phyloP scores from a whole-genome alignment of 1,140 invertebrate species.

The Leptestheria dahalacensis region DNA sequence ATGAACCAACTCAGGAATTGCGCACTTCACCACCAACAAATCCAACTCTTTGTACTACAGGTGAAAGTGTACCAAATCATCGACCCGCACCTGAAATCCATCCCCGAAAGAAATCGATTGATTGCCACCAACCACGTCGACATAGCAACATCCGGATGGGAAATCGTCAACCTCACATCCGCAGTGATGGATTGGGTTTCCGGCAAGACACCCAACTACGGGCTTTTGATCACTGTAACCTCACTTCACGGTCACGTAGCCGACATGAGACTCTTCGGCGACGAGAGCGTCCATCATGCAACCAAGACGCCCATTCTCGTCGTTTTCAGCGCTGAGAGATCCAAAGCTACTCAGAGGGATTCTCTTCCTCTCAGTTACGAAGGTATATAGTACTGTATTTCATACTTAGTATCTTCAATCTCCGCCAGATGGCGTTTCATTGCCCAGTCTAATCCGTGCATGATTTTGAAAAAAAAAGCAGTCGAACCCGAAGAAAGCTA shows the following conservation, averaged over 20 bases:
- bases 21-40: too few relatives aligned
- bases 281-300: background rate
- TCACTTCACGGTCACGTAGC: background rate
- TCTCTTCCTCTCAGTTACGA: background rate
- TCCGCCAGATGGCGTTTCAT: background rate
- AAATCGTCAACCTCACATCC: slow-evolving; percentile 35
- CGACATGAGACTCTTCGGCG: background rate
- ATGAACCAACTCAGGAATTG: too few relatives aligned
- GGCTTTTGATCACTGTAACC: background rate
- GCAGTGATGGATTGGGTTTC: background rate
- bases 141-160: slow-evolving; percentile 38
- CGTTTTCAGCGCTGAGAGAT: background rate
- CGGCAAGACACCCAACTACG: background rate
- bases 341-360: background rate
- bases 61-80: slow-evolving; percentile 40
- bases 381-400: background rate
- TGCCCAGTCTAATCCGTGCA: background rate
- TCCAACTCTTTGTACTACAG: too few relatives aligned
- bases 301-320: background rate
- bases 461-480: background rate
- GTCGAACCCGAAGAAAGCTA: background rate
- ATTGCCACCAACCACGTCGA: slow-evolving; percentile 37
- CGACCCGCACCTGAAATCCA: slow-evolving; percentile 26
- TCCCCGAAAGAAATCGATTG: slow-evolving; percentile 32
- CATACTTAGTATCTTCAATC: background rate